phyloP scores from a whole-genome alignment of 2,888 invertebrate species.

The Oscheius sp. region DNA sequence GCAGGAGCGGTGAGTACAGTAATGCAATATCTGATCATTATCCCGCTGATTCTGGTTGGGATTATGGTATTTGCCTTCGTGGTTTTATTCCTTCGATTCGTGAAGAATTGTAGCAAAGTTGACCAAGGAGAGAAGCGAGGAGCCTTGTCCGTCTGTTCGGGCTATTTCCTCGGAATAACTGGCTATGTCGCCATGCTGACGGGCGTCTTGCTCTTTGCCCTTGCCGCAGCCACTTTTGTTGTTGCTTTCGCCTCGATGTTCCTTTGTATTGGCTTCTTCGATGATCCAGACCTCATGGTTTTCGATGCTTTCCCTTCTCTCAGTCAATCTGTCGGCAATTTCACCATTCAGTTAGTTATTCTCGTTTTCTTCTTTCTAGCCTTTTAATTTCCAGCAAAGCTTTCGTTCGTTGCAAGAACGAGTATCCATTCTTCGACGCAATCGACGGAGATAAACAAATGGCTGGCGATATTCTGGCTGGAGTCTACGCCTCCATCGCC shows the following conservation, averaged over 20 bases:
- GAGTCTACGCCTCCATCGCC: too few relatives aligned
- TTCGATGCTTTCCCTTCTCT: background rate
- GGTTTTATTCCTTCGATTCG: background rate
- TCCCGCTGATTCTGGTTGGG: background rate
- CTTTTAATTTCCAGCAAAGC: background rate
- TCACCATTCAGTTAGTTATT: background rate
- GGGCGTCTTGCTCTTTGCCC: slow-evolving; percentile 1
- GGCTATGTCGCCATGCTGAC: slow-evolving; percentile 8
- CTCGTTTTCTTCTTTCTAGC: background rate
- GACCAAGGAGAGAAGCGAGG: background rate
- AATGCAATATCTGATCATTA: background rate
- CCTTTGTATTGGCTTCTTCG: slow-evolving; percentile 22
- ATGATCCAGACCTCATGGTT: slow-evolving; percentile 14
- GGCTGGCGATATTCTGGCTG: background rate
- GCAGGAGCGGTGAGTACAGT: background rate
- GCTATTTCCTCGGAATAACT: background rate
- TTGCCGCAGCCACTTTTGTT: slow-evolving; percentile 4
- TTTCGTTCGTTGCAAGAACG: slow-evolving; percentile 8
- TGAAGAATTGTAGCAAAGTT: background rate
- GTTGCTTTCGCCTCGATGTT: slow-evolving; percentile 24
- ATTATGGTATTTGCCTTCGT: background rate
- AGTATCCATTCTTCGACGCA: slow-evolving; percentile 14
- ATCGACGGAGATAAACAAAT: slow-evolving; percentile 1
- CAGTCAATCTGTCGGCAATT: background rate
- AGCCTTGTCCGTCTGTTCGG: background rate